These are phyloP conservation scores for Montifringilla adamsi DNA, from an alignment of 2,113 vertebrate species.

Conservation along the genomic window DNA sequence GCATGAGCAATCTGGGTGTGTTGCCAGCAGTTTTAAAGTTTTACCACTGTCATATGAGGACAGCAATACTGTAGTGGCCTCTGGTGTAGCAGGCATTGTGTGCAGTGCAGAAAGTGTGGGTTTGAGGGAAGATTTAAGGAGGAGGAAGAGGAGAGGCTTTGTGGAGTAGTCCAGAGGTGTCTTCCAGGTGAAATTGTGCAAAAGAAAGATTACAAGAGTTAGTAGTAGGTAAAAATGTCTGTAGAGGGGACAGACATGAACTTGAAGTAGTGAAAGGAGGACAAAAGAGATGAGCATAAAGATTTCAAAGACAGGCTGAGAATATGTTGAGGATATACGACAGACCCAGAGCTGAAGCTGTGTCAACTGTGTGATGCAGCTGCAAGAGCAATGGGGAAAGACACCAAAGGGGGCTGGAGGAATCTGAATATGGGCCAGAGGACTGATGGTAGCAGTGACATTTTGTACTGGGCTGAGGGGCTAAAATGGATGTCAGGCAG, in stretches of 20 bases:
- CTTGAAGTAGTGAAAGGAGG: background rate
- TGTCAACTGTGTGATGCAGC: background rate
- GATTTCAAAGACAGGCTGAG: background rate
- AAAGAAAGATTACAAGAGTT: background rate
- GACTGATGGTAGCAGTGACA: background rate
- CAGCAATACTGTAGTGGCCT: background rate
- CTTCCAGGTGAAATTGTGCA: background rate
- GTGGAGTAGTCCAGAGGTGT: background rate
- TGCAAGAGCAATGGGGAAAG: background rate
- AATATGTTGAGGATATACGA: fast-evolving
- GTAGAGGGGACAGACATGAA: background rate
- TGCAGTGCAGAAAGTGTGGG: background rate
- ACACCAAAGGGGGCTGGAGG: background rate
- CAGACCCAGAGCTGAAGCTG: background rate
- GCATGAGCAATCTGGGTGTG: background rate
- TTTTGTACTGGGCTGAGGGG: background rate
- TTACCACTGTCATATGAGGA: background rate
- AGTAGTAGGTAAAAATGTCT: background rate
- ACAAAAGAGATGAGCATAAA: background rate
- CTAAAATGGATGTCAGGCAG: background rate
- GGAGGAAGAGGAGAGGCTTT: background rate
- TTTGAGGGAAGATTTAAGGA: background rate
- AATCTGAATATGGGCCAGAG: background rate
- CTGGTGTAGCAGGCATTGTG: background rate
- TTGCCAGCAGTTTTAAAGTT: background rate